Evolutionary conservation across 2,113 vertebrate species (phyloP).

Genomic region (Uropsilus gracilis): DNA sequence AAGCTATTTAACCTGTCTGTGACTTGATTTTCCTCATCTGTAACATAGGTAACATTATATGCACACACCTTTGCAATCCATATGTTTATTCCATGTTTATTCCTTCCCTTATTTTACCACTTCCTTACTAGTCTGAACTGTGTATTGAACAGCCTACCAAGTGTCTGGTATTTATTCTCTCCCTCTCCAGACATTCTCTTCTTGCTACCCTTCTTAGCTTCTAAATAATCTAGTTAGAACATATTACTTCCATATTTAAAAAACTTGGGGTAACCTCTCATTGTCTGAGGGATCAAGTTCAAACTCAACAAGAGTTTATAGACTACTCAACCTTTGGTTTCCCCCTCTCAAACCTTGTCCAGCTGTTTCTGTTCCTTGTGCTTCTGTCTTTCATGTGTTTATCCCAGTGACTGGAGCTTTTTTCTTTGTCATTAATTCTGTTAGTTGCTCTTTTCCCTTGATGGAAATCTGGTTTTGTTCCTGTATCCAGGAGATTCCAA

Average conservation of each 20-base stretch:
- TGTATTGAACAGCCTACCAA: background rate
- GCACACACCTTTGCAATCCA: background rate
- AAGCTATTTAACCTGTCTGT: background rate
- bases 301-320: background rate
- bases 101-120: background rate
- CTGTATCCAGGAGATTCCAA: background rate
- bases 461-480: slow-evolving; percentile 5
- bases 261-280: background rate
- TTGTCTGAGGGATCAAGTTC: background rate
- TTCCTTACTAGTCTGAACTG: background rate
- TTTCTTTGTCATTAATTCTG: slow-evolving; percentile 31
- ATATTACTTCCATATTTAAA: background rate
- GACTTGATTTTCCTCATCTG: background rate
- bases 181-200: background rate
- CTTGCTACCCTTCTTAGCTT: background rate
- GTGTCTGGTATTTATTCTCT: background rate
- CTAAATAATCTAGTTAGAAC: background rate
- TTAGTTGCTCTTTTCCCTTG: background rate
- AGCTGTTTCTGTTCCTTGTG: background rate
- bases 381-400: slow-evolving; percentile 42
- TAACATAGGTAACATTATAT: background rate
- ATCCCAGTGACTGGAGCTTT: background rate
- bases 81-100: background rate
- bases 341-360: background rate
- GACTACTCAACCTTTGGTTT: background rate